phyloP scores from a whole-genome alignment of 1,140 invertebrate genomes.

The Drosophila sp. region DNA sequence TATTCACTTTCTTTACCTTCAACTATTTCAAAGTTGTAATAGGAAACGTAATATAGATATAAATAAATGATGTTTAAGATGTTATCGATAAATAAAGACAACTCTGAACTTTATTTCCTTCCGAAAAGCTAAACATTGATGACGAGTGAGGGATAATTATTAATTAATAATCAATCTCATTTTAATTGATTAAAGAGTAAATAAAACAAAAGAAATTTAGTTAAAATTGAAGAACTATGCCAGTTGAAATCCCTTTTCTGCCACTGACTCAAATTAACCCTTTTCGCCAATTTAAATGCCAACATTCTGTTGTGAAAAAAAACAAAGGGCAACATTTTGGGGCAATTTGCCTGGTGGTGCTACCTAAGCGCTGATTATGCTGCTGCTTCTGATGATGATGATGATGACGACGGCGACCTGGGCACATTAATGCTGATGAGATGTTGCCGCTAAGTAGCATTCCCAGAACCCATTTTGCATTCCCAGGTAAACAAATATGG shows the following conservation, averaged over 20 bases:
- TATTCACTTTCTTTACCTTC: too few species aligned
- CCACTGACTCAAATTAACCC: conserved; percentile 33
- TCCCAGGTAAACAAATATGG: conserved; percentile 62
- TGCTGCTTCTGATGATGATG: conserved; percentile 21
- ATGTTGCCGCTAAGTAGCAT: conserved; percentile 77
- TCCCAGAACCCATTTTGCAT: conserved; percentile 59
- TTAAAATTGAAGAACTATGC: conserved; percentile 10
- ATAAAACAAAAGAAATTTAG: not conserved
- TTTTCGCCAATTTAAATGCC: conserved; percentile 51
- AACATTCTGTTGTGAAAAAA: conserved; percentile 7
- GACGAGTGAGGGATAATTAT: too few species aligned
- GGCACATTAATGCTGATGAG: conserved; percentile 76
- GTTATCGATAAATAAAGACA: too few species aligned
- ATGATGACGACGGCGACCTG: conserved; percentile 56
- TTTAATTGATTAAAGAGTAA: not conserved
- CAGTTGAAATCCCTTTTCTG: conserved; percentile 9
- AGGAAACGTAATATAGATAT: too few species aligned
- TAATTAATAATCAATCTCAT: too few species aligned
- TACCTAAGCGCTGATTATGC: conserved; percentile 67
- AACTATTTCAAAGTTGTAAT: too few species aligned
- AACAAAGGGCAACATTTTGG: conserved; percentile 16
- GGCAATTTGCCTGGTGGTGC: conserved; percentile 64
- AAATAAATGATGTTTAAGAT: too few species aligned
- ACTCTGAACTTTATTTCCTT: too few species aligned
- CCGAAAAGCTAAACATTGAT: too few species aligned